phyloP scores from a whole-genome alignment of 2,797 vertebrate genomes.

The Darevskia mixta region DNA sequence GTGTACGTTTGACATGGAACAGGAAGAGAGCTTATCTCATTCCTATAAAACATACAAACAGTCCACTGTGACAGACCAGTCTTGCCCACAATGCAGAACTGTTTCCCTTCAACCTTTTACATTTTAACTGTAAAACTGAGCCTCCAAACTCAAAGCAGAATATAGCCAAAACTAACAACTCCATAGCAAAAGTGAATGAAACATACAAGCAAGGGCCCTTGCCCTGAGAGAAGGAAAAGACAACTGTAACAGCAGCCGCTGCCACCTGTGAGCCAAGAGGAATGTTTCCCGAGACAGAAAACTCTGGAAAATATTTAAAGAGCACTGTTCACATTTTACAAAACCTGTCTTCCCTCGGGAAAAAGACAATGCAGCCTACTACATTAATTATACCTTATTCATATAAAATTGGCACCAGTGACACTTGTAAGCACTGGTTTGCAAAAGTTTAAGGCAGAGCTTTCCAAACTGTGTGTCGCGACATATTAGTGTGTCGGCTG shows the following conservation, averaged over 20 bases:
- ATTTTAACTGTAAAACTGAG: constrained; percentile 33
- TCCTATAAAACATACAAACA: constrained; percentile 57
- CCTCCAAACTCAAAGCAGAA: constrained; percentile 69
- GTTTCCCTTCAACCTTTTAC: constrained; percentile 27
- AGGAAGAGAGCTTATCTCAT: constrained; percentile 72
- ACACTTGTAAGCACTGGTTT: not conserved
- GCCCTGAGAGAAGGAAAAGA: not conserved
- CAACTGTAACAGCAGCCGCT: not conserved
- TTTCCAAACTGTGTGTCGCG: no score
- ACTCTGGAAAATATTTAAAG: constrained; percentile 2
- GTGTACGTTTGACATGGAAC: constrained; percentile 68
- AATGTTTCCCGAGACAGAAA: not conserved
- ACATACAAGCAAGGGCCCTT: constrained; percentile 20
- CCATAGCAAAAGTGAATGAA: constrained; percentile 31
- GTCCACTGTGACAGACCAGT: constrained; percentile 26
- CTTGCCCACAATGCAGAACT: constrained; percentile 32
- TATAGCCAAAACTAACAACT: constrained; percentile 60
- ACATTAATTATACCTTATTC: constrained; percentile 4
- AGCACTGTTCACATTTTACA: not conserved
- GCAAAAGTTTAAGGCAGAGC: not conserved
- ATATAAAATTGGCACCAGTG: not conserved
- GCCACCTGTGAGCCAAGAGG: constrained; percentile 13
- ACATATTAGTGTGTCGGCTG: no score
- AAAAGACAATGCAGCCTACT: not conserved
- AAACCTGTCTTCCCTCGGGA: not conserved